phyloP scores from a whole-genome alignment of 2,888 invertebrate species.

The Hesperia comma region DNA sequence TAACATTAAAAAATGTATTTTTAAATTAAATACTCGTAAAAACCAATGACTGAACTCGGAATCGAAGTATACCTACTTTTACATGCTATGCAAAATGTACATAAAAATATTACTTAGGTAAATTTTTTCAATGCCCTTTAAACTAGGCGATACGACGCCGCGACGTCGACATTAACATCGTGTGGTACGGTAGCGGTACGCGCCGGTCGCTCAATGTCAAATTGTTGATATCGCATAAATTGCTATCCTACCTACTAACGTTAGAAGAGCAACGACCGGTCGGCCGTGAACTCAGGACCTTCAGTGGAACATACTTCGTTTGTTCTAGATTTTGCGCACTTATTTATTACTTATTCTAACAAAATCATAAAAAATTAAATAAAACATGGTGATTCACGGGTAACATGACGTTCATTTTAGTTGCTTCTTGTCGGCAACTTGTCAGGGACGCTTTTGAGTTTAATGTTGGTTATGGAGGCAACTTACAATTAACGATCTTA shows the following conservation, averaged over 20 bases:
- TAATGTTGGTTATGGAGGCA: no score
- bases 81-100: no score
- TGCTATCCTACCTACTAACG: constrained; percentile 23
- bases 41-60: no score
- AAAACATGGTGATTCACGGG: no score
- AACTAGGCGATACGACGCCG: not conserved
- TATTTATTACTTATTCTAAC: not conserved
- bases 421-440: no score
- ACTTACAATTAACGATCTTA: no score
- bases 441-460: no score
- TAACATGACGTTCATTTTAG: no score
- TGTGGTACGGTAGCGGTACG: not conserved
- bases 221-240: constrained; percentile 34
- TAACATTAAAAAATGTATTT: no score
- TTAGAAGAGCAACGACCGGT: constrained; percentile 45
- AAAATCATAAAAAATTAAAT: not conserved
- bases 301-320: constrained; percentile 4
- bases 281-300: constrained; percentile 47
- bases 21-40: no score
- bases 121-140: not conserved
- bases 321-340: constrained; percentile 9
- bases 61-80: no score
- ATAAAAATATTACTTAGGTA: no score
- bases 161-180: not conserved
- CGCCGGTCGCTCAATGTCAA: constrained; percentile 30